These are phyloP conservation scores for Lepilemur septentrionalis DNA, from an alignment of 2,797 vertebrate species.

Conservation along the genomic window DNA sequence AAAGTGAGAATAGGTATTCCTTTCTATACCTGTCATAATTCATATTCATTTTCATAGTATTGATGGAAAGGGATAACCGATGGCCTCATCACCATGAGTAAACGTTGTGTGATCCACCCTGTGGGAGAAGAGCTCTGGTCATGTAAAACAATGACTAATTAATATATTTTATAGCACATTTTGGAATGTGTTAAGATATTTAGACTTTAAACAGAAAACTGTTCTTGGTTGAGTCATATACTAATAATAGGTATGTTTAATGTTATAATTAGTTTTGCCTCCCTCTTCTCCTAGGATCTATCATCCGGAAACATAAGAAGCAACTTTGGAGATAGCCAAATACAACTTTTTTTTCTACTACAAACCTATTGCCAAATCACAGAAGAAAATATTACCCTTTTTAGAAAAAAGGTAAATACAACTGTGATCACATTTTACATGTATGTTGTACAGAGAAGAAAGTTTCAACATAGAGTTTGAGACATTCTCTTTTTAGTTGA, in stretches of 20 bases:
- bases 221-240: conserved; percentile 27
- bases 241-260: conserved; percentile 21
- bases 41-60: conserved; percentile 56
- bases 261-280: conserved; percentile 18
- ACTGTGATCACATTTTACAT: neutral
- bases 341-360: neutral
- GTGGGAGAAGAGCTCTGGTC: conserved; percentile 28
- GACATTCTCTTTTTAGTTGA: neutral
- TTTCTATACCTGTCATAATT: conserved; percentile 46
- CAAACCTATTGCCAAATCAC: neutral
- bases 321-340: neutral
- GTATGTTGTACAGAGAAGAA: neutral
- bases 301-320: neutral
- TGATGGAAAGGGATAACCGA: conserved; percentile 4
- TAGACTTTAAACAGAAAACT: conserved; percentile 35
- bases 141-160: conserved; percentile 48
- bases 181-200: neutral
- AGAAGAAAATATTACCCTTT: neutral
- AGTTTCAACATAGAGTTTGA: neutral
- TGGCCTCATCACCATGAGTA: conserved; percentile 38
- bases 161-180: conserved; percentile 26
- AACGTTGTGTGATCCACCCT: neutral
- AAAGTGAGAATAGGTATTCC: conserved; percentile 24
- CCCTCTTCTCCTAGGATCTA: neutral
- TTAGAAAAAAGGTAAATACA: neutral